Conservation (phyloP, 2,888 invertebrate genomes). For the Yponomeuta evonymella region DNA sequence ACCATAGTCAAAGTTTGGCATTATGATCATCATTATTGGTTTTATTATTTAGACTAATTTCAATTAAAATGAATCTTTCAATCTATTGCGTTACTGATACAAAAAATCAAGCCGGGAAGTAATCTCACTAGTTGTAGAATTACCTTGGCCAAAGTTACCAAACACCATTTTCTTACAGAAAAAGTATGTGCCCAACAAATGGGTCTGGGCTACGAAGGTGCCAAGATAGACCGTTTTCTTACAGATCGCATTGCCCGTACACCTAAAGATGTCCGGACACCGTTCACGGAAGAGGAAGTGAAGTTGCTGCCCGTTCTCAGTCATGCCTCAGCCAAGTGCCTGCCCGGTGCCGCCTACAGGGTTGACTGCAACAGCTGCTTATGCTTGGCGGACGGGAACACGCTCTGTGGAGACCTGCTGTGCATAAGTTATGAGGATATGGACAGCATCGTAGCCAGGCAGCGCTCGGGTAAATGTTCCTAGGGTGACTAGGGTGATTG, state of each 20-base stretch:
- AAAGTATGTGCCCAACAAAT: too few relatives aligned
- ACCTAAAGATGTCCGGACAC: constrained; percentile 30
- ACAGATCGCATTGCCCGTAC: background rate
- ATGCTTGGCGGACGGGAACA: constrained; percentile 56
- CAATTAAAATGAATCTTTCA: too few relatives aligned
- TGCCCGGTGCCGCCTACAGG: constrained; percentile 60
- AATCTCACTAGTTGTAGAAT: too few relatives aligned
- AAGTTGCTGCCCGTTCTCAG: constrained; percentile 29
- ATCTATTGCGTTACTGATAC: too few relatives aligned
- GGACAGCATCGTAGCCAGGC: constrained; percentile 30
- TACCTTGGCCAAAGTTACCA: too few relatives aligned
- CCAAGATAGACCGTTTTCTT: background rate
- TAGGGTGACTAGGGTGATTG: too few relatives aligned
- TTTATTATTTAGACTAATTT: too few relatives aligned
- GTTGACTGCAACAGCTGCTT: constrained; percentile 70
- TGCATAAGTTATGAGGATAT: constrained; percentile 39
- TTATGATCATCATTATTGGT: too few relatives aligned
- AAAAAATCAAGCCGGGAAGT: too few relatives aligned
- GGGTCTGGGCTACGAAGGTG: too few relatives aligned
- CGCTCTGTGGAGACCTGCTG: constrained; percentile 58
- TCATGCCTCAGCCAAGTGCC: constrained; percentile 41
- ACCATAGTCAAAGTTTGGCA: too few relatives aligned
- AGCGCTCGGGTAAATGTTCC: background rate
- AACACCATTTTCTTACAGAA: too few relatives aligned
- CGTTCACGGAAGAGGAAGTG: constrained; percentile 24